Conservation (phyloP, 2,797 vertebrate genomes). For the Poecilia picta region DNA sequence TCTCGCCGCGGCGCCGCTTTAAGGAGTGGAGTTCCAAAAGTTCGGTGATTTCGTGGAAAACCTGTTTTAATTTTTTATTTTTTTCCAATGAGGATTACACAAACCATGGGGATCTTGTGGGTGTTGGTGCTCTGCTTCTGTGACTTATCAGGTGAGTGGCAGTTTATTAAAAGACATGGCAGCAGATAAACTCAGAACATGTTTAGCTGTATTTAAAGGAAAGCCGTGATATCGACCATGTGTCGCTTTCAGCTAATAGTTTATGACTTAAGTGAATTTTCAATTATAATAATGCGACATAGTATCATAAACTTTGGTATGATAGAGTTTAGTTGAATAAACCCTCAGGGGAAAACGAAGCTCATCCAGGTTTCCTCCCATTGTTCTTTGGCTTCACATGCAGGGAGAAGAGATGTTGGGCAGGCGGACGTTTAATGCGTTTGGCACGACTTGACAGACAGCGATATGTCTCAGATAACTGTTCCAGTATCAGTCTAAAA, state of each 20-base stretch:
- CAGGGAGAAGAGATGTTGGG: constrained; percentile 49
- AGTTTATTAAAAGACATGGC: neutral
- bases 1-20: constrained; percentile 64
- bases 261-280: neutral
- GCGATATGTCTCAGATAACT: neutral
- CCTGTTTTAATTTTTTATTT: neutral
- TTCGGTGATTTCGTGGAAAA: constrained; percentile 21
- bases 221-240: neutral
- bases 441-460: constrained; percentile 33
- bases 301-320: neutral
- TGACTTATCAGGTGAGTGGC: constrained; percentile 74
- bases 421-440: constrained; percentile 28
- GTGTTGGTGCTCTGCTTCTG: constrained; percentile 63
- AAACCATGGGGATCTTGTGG: constrained; percentile 66
- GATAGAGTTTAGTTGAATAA: constrained; percentile 20
- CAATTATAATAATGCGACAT: neutral
- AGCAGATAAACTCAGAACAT: neutral
- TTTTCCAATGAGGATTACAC: constrained; percentile 47
- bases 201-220: neutral
- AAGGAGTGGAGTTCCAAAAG: constrained; percentile 45
- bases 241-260: neutral
- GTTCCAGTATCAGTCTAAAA: neutral
- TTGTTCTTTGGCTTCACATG: constrained; percentile 75
- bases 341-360: constrained; percentile 50
- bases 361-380: constrained; percentile 83